Evolutionary conservation across 2,888 invertebrate genomes (phyloP), one percentile per base, ranked within the genome.

Genomic region (Cylindroiulus punctatus): DNA sequence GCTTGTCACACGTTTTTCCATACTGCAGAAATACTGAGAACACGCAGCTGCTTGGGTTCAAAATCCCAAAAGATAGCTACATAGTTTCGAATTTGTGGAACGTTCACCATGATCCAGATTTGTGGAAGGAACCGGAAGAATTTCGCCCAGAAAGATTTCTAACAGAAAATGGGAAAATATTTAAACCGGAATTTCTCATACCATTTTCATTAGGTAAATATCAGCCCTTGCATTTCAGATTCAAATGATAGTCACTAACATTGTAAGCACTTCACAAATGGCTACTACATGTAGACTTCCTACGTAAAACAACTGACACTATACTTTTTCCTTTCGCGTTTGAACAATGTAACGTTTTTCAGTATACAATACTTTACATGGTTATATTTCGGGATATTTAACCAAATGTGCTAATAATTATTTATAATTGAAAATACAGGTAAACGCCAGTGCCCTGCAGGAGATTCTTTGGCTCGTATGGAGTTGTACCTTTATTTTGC

Each of bases 141-240:
- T 87, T 87, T 84, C 81, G 30, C 5, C 87, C 87, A n/a, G 87
- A 87, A 83, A 81, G 87, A 32, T 87, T 87, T 65, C 44, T 87
- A 26, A 82, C 82, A n/a, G 85, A 87, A 47, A 44, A 87, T 87
- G 87, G 87, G 12, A 81, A 84, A 57, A 52, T 87, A 19, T 81
- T 26, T 36, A 81, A 76, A 26, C 84, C 82, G 12, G 86, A 86
- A 65, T 52, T 81, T 8, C 87, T 32, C 36, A 85, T 87, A 76
- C 86, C 87, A 10, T 87, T 87, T 76, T 85, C 82, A 22, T 40
- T 87, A 52, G 87, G 87, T 87, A 84, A 76, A 57, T 44, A 44
- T 12, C 7, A 44, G 14, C 10, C 44, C 4, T 44, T 85, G 8
- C 4, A 8, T 44, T 8, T 44, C 44, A 8, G 14, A 14, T 44